Conservation (phyloP, 2,888 invertebrate species). For the Gonocerus acuteangulatus region DNA sequence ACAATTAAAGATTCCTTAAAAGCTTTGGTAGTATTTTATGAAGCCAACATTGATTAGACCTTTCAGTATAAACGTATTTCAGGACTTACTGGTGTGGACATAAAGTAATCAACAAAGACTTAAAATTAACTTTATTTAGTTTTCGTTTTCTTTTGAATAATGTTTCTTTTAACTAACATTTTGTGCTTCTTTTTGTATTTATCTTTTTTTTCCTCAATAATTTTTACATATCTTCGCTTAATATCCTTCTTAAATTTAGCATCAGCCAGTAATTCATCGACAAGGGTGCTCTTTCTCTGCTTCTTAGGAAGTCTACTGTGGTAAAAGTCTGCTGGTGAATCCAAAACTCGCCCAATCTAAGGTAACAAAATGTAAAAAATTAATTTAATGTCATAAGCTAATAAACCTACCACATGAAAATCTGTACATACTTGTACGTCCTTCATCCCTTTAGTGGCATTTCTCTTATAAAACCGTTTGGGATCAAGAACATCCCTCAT, state of each 20-base stretch:
- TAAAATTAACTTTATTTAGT: background rate
- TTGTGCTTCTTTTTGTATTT: conserved; percentile 25
- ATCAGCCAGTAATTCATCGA: conserved; percentile 87
- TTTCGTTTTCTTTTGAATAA: too few species aligned
- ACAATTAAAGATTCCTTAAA: too few species aligned
- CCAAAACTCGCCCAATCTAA: conserved; percentile 67
- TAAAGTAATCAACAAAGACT: too few species aligned
- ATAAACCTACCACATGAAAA: too few species aligned
- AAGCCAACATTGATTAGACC: too few species aligned
- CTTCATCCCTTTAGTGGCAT: conserved; percentile 74
- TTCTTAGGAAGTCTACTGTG: conserved; percentile 74
- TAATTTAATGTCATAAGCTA: too few species aligned
- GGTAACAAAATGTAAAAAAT: background rate
- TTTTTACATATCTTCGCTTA: conserved; percentile 71
- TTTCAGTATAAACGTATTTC: too few species aligned
- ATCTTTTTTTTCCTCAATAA: conserved; percentile 53
- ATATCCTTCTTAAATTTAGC: conserved; percentile 74
- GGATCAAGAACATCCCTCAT: conserved; percentile 90
- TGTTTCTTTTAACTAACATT: background rate
- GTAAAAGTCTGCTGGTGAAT: conserved; percentile 80
- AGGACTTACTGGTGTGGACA: too few species aligned
- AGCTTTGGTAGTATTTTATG: too few species aligned
- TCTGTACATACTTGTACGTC: conserved; percentile 73
- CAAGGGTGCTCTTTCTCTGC: conserved; percentile 78
- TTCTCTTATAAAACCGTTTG: conserved; percentile 90